Conservation (phyloP, 2,888 invertebrate genomes). For the Cryptophagus acutangulus region DNA sequence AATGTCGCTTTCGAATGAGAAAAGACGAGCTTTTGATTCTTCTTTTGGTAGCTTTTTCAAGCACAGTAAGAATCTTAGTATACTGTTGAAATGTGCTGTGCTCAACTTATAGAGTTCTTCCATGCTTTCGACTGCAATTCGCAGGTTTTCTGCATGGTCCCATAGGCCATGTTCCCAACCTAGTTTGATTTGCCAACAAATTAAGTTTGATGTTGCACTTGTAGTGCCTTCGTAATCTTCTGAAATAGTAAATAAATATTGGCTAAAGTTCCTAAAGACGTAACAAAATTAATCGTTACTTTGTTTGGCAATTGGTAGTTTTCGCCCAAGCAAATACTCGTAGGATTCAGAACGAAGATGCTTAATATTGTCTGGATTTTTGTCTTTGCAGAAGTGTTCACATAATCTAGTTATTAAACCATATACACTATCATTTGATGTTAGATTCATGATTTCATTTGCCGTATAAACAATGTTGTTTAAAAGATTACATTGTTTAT, state of each 20-base stretch:
- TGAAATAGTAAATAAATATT: not conserved
- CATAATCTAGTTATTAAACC: slow-evolving; percentile 40
- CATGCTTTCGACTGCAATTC: slow-evolving; percentile 27
- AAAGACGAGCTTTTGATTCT: slow-evolving; percentile 17
- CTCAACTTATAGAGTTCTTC: slow-evolving; percentile 25
- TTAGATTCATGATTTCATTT: too few relatives aligned
- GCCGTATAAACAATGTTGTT: slow-evolving; percentile 6
- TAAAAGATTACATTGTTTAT: slow-evolving; percentile 3
- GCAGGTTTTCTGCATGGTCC: slow-evolving; percentile 33
- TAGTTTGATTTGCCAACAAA: slow-evolving; percentile 41
- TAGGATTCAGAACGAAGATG: slow-evolving; percentile 36
- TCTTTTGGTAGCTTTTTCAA: slow-evolving; percentile 32
- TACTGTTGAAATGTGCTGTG: slow-evolving; percentile 20
- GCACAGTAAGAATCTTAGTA: slow-evolving; percentile 32
- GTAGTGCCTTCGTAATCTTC: slow-evolving; percentile 27
- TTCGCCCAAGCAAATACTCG: slow-evolving; percentile 36
- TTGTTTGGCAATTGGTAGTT: slow-evolving; percentile 19
- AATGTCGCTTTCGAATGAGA: slow-evolving; percentile 5
- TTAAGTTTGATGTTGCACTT: slow-evolving; percentile 28
- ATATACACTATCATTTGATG: slow-evolving; percentile 31
- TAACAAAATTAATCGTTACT: slow-evolving; percentile 10
- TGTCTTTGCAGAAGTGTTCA: slow-evolving; percentile 34
- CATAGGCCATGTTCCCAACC: slow-evolving; percentile 32
- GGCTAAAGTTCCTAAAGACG: not conserved
- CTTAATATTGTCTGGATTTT: slow-evolving; percentile 28